Base-by-base conservation (phyloP, 1,140 invertebrate species). In the Neelides sp. region DNA sequence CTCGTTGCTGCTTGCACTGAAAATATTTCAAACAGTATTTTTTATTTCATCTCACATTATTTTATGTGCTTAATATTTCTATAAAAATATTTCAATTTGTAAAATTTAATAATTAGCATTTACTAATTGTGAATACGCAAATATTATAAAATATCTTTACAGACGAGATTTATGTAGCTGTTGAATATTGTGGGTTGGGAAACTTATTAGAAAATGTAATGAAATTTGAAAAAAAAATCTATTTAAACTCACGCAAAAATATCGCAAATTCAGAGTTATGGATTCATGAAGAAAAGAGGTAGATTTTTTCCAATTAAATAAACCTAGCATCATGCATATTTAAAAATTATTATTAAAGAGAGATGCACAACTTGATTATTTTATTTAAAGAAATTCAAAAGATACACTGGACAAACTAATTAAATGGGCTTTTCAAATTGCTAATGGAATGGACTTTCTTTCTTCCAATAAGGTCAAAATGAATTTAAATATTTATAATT, bases 1-100 rank as follows among this genome's bases (percentile, higher is more conserved):
- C 20, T 47, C 3, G 20, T 47, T 4, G 45, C 45, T 17, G 45
- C 45, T 7, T 47, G 23, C 28, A 47, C 45, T 20, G 19, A 47
- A n/a, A 28, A 47, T 23, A 47, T 47, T 8, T 22, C 19, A 17
- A 34, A 47, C 4, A 28, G 45, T 47, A 23, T 10, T 28, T 19
- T 44, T 26, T 8, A 23, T 23, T 7, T 4, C 5, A 4, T 24
- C 17, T 24, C n/a, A 7, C n/a, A n/a, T n/a, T n/a, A 10, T 4
- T 24, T 42, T 10, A 7, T 20, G 8, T 5, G 27, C 23, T 42
- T 5, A 42, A 13, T 24, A 15, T 42, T 4, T 24, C 40, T 24
- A 10, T 34, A 34, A 34, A 34, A 39, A 10, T 39, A 15, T 39
- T n/a, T 39, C 5, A 7, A 39, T 17, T 15, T 7, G 20, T n/a